Conservation (phyloP, 1,140 invertebrate genomes). For the Lepidurus packardi region DNA sequence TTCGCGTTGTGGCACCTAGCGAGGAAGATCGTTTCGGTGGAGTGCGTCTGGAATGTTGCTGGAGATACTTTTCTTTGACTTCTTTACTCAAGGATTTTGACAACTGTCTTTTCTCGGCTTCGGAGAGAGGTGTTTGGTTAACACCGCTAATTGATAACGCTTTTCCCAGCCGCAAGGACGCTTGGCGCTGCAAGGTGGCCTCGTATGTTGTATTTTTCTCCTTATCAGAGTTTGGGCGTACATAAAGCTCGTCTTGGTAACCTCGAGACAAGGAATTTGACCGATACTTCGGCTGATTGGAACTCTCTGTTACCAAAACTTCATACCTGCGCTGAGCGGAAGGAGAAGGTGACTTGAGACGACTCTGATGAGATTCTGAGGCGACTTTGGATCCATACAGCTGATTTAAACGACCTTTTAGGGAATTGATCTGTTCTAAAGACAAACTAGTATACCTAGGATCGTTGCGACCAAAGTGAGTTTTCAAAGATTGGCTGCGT, state of each 20-base stretch:
- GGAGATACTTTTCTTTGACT: slow-evolving; percentile 43
- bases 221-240: neutral
- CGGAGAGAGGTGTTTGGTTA: slow-evolving; percentile 44
- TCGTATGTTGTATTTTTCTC: neutral
- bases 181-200: slow-evolving; percentile 25
- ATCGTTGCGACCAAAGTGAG: neutral
- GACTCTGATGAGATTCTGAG: neutral
- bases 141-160: slow-evolving; percentile 34
- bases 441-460: slow-evolving; percentile 70
- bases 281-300: neutral
- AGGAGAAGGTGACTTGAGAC: neutral
- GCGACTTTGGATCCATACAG: slow-evolving; percentile 53
- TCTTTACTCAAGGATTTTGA: slow-evolving; percentile 66
- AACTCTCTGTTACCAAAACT: neutral
- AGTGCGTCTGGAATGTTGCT: neutral
- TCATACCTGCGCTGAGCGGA: neutral
- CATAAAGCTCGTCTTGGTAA: neutral
- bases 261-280: neutral
- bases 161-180: slow-evolving; percentile 35
- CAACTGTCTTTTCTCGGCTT: slow-evolving; percentile 64
- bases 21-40: slow-evolving; percentile 22
- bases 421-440: slow-evolving; percentile 71
- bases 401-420: slow-evolving; percentile 73
- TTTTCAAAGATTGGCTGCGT: slow-evolving; percentile 13
- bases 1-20: slow-evolving; percentile 27